Percentiles rank a stretch among this genome's conserved stretches.
Conservation (phyloP, 37 sponge, comb jelly and placozoan genomes). For the Haliclona indistincta region DNA sequence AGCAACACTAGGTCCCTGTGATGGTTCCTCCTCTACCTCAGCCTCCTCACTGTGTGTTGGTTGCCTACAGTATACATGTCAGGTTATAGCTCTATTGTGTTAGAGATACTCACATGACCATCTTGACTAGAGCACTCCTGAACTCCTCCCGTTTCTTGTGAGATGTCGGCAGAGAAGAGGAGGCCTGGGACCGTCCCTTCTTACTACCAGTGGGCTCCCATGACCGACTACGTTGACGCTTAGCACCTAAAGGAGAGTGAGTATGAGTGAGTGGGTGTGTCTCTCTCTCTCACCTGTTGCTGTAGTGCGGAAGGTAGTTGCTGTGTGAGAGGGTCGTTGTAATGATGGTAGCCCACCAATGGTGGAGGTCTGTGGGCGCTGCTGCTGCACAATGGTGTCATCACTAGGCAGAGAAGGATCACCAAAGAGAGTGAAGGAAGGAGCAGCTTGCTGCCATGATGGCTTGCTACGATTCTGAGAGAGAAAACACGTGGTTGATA, state of each 20-base stretch:
- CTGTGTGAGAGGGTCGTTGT: no score
- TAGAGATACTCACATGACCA: slow-evolving; percentile 72
- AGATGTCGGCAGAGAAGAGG: slow-evolving; percentile 26
- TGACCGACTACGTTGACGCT: slow-evolving; percentile 49
- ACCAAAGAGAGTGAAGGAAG: slow-evolving; percentile 68
- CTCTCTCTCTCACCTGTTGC: no score
- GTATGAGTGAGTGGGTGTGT: no score
- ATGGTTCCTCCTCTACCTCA: slow-evolving; percentile 27
- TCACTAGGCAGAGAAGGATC: slow-evolving; percentile 37
- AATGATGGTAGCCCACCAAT: not conserved
- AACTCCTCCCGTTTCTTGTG: slow-evolving; percentile 85
- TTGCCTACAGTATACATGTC: not conserved
- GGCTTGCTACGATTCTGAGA: slow-evolving; percentile 82
- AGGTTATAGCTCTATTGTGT: not conserved
- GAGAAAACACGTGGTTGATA: not conserved
- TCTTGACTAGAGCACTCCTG: slow-evolving; percentile 88
- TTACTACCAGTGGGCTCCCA: slow-evolving; percentile 56
- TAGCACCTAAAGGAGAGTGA: no score
- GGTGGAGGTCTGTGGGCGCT: slow-evolving; percentile 1
- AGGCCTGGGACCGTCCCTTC: slow-evolving; percentile 12
- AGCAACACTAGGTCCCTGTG: slow-evolving; percentile 10
- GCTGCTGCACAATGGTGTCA: not conserved
- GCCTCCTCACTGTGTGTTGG: slow-evolving; percentile 13
- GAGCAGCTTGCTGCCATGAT: slow-evolving; percentile 74
- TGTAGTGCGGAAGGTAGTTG: no score